phyloP scores from a whole-genome alignment of 2,797 vertebrate species.

The Rhynchotus rufescens region DNA sequence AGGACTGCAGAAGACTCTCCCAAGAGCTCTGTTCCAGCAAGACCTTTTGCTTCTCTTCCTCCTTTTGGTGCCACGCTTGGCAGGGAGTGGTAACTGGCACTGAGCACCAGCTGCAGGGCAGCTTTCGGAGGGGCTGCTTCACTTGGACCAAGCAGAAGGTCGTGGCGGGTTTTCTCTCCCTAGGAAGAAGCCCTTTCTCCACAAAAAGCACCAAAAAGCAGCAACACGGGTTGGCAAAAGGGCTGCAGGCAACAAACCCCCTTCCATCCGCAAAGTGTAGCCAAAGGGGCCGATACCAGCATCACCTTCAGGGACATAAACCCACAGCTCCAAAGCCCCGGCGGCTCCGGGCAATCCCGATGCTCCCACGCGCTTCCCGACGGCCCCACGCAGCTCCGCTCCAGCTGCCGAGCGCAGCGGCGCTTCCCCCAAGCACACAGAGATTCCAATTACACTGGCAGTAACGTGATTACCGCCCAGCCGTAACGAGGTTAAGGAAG shows the following conservation, averaged over 20 bases:
- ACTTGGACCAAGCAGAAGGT: neutral
- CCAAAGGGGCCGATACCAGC: neutral
- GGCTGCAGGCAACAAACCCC: neutral
- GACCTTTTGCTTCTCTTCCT: neutral
- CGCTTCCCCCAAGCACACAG: slow-evolving; percentile 27
- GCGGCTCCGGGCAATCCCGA: neutral
- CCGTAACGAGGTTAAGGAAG: slow-evolving; percentile 54
- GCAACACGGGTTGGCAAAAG: neutral
- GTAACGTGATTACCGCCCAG: slow-evolving; percentile 57
- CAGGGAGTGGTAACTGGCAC: neutral
- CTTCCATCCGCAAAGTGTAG: neutral
- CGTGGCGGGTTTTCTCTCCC: neutral
- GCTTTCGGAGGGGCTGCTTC: neutral
- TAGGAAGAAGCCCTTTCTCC: neutral
- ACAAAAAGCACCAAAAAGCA: neutral
- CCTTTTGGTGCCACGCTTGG: neutral
- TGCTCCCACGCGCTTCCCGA: neutral
- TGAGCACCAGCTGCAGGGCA: neutral
- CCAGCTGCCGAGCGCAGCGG: slow-evolving; percentile 24
- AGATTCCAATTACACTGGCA: slow-evolving; percentile 58
- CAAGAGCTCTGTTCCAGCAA: neutral
- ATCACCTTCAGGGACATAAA: neutral
- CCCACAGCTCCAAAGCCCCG: neutral
- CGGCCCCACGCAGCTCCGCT: neutral
- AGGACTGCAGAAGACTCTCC: neutral